Base-by-base conservation (phyloP, 2,888 invertebrate genomes). In the Acanthosepion pharaonis region DNA sequence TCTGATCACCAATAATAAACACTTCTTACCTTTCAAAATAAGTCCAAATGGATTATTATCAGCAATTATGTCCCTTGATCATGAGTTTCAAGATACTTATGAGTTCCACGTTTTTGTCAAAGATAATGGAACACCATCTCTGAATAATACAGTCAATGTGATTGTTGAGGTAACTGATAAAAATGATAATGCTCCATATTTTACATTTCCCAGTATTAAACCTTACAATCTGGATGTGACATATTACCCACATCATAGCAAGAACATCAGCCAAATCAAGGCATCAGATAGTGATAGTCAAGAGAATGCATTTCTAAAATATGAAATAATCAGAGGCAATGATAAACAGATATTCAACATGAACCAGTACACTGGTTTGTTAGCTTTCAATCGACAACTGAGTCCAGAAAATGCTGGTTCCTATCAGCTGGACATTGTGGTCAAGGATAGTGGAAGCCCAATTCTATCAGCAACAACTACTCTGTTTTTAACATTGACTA, bases 11-110 rank as follows among this genome's bases (percentile, higher is more conserved):
- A 78, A 78, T 42, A 42, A 42, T 33, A 78, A 78, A 78, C 78
- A 78, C n/a, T 78, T 78, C 78, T 78, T 78, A 78, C 78, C 78
- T 78, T 78, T 78, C 78, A 78, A 78, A 78, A 78, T 78, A 78
- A 78, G 15, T 9, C 9, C 78, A 33, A 78, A 78, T 78, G 78
- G 78, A 78, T 78, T 78, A 78, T 3, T 78, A 78, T 78, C 78
- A 78, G 78, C 78, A 78, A 78, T 78, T 78, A 78, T 78, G 78
- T 78, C 78, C 33, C 78, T 78, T n/a, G 78, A 78, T 78, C 78
- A 78, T 78, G 78, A 78, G 78, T 78, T 78, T 78, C 78, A 78
- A 78, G n/a, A 78, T 78, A 78, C 78, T 78, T 78, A 78, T 78
- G n/a, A 78, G n/a, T 78, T 78, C 78, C 9, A 78, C 33, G 78